Conservation (phyloP, 1,140 invertebrate species). For the Drosophila ironensis region DNA sequence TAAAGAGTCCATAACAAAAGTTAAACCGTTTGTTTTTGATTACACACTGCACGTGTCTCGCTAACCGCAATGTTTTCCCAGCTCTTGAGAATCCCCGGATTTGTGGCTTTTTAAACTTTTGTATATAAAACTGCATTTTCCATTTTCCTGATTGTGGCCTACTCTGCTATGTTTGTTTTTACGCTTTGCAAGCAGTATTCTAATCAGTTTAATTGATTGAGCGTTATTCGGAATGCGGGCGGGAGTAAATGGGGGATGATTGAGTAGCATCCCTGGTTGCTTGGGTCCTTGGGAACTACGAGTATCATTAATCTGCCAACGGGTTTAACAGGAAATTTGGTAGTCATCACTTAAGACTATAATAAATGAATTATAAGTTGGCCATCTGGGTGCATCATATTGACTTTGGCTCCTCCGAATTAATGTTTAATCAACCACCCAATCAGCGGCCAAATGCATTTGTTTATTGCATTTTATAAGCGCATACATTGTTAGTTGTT, state of each 20-base stretch:
- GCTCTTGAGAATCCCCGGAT: background rate
- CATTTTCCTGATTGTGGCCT: constrained; percentile 27
- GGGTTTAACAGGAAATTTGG: too few relatives aligned
- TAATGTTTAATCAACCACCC: too few relatives aligned
- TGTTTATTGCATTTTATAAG: too few relatives aligned
- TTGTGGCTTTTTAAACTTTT: constrained; percentile 4
- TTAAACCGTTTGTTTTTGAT: constrained; percentile 43
- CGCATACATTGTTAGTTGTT: background rate
- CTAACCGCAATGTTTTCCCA: constrained; percentile 13
- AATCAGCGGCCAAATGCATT: too few relatives aligned
- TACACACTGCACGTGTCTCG: constrained; percentile 10
- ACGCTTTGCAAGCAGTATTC: constrained; percentile 11
- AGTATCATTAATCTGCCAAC: background rate
- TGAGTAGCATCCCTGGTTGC: too few relatives aligned
- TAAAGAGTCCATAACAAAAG: constrained; percentile 41
- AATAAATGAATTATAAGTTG: too few relatives aligned
- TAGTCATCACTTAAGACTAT: too few relatives aligned
- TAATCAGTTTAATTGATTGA: constrained; percentile 62
- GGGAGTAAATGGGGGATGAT: constrained; percentile 4
- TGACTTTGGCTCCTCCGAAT: too few relatives aligned
- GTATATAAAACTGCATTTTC: constrained; percentile 25
- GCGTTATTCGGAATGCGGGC: background rate
- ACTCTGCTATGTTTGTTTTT: constrained; percentile 6
- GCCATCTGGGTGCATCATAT: too few relatives aligned
- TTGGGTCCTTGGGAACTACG: background rate